Evolutionary conservation across 1,140 invertebrate species (phyloP).

Genomic region (Lasioglossum baleicum): DNA sequence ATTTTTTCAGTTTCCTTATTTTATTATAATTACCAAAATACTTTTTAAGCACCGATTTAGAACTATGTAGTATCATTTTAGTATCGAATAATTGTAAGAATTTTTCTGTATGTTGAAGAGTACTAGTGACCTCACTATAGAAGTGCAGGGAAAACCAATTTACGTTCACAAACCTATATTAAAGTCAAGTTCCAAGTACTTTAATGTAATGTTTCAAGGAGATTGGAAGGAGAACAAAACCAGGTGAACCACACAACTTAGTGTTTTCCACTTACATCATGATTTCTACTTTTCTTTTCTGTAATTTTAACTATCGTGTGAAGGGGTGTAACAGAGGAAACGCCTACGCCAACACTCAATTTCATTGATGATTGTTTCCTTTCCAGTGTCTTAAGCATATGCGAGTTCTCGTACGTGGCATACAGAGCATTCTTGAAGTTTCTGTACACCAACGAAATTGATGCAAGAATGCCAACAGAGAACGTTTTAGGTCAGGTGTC

Average conservation of each 20-base stretch:
- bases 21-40: too few relatives aligned
- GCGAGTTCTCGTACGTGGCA: slow-evolving; percentile 82
- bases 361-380: not conserved
- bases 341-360: not conserved
- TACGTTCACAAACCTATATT: slow-evolving; percentile 84
- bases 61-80: too few relatives aligned
- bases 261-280: not conserved
- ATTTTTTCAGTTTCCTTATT: too few relatives aligned
- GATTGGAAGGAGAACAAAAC: slow-evolving; percentile 84
- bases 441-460: slow-evolving; percentile 85
- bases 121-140: slow-evolving; percentile 84
- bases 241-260: slow-evolving; percentile 75
- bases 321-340: too few relatives aligned
- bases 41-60: too few relatives aligned
- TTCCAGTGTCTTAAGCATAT: slow-evolving; percentile 82
- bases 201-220: slow-evolving; percentile 85
- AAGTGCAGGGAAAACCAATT: slow-evolving; percentile 83
- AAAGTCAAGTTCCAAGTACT: slow-evolving; percentile 84
- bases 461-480: slow-evolving; percentile 80
- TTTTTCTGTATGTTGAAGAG: slow-evolving; percentile 72
- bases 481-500: slow-evolving; percentile 82
- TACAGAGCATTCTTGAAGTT: slow-evolving; percentile 85
- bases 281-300: too few relatives aligned
- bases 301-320: too few relatives aligned
- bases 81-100: not conserved